Base-by-base conservation (phyloP, 2,888 invertebrate species). In the Megaustenia siamemsis region DNA sequence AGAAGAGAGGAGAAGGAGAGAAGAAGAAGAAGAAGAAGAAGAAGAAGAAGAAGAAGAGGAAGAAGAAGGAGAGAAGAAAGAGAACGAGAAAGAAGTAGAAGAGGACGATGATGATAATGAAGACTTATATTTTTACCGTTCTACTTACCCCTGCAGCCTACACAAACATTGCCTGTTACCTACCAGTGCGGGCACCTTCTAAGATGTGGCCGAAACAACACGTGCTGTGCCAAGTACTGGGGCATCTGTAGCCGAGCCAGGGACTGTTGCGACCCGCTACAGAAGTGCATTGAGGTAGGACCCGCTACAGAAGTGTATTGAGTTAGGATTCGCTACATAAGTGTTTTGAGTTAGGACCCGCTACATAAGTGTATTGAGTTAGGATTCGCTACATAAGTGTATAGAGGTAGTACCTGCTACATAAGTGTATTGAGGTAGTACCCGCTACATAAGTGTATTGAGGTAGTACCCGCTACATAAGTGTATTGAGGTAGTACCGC, bases 181-280 rank as follows among this genome's bases (percentile, higher is more conserved):
- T 85, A 86, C 81, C 86, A 86, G 63, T 86, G 86, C 40, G 77
- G 85, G 83, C 84, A 85, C 28, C 82, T 86, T 32, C 83, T 88
- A n/a, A 63, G 75, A 10, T 88, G 88, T 69, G 88, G 88, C 24
- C 63, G 56, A 0, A 73, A 66, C 45, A 87, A 87, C 73, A 83
- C 76, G 24, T 88, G 88, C 78, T 88, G 88, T 69, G 81, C 88
- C 71, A 87, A 87, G 76, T 88, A 86, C 81, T 88, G 88, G 88
- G 88, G 88, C 24, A 85, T 82, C 18, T 88, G 88, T 68, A 86
- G 43, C 43, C 69, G 56, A 1, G 73, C 73, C 6, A 53, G 68
- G 2, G 88, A 88, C 71, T 88, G 88, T 71, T 88, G 88, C 35
- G 78, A 86, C 69, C 76, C 18, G 15, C 24, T 66, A 8, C 85